Evolutionary conservation across 2,888 invertebrate genomes (phyloP).

Genomic region (Rhingia campestris): DNA sequence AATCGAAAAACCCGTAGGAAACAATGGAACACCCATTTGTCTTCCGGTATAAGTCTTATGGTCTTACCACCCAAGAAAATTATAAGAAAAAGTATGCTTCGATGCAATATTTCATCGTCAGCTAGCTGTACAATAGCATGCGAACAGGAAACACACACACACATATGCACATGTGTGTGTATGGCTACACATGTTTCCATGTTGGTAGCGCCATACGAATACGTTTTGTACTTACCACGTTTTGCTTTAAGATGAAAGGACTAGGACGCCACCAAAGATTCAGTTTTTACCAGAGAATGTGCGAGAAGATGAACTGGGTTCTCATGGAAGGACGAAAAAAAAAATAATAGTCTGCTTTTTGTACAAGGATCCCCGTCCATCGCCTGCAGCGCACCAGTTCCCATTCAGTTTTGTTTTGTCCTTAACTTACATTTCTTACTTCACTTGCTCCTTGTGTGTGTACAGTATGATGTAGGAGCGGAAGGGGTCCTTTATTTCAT

Average conservation of each 20-base stretch:
- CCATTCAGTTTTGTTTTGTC: constrained; percentile 12
- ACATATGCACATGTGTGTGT: no score
- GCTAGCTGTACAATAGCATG: constrained; percentile 5
- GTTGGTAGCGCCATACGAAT: background rate
- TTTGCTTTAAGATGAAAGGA: constrained; percentile 41
- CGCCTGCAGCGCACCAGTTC: no score
- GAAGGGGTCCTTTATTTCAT: background rate
- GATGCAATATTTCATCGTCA: constrained; percentile 49
- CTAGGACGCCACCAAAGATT: background rate
- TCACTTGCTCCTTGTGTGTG: background rate
- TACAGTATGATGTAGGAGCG: background rate
- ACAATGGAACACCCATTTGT: constrained; percentile 42
- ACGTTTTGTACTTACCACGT: constrained; percentile 20
- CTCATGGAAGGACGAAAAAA: constrained; percentile 1
- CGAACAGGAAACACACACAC: background rate
- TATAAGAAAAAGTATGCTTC: constrained; percentile 37
- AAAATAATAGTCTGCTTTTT: constrained; percentile 32
- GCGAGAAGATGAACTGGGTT: constrained; percentile 12
- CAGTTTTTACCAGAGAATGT: background rate
- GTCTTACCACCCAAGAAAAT: constrained; percentile 37
- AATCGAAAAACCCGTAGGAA: background rate
- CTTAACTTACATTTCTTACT: constrained; percentile 28
- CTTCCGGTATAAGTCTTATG: constrained; percentile 35
- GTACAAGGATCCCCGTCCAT: background rate
- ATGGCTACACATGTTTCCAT: background rate